Evolutionary conservation across 92 coral and sea anemone genomes (phyloP), one percentile per base, ranked within the genome.

Genomic region (Palythoa caribaeorum): DNA sequence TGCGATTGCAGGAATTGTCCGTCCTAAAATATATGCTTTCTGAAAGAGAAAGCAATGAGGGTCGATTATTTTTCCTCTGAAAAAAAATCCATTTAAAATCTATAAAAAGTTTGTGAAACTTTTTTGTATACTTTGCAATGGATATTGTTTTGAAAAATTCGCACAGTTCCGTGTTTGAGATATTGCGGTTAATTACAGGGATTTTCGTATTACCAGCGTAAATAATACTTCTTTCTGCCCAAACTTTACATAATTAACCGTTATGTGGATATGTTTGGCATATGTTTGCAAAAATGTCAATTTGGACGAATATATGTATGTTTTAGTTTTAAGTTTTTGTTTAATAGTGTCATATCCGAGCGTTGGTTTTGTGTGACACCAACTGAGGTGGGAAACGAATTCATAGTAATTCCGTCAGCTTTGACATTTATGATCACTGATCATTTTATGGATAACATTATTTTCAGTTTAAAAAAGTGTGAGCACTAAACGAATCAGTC

Each of bases 91-190:
- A 16, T 16, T 6, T 4, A 60, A 60, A 16, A 5, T 15, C 16
- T 55, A 6, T 8, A 11, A 60, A 60, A 60, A 14, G 68, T 6
- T 60, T 10, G 16, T 57, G 36, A 21, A 5, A 17, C 12, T 79
- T 20, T 79, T 79, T 2, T 36, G 52, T 79, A 50, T 8, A 44
- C 7, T 44, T 44, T 44, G 71, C 28, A 36, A 38, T 59, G 40
- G 57, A 40, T 7, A 36, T 79, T 60, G 53, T 62, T 62, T 59
- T 60, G 51, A 57, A 17, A 39, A 62, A 57, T 14, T 79, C 9
- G n/a, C 14, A 2, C 71, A 59, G 71, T 28, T 59, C 38, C 72
- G 71, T 63, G 71, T 79, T 40, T 79, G 38, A 38, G 84, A 16
- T 38, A 38, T 37, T 62, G 84, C 38, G 84, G 71, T 79, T n/a